Percentiles rank a stretch among this genome's conserved stretches.
Conservation (phyloP, 1,140 invertebrate species). For the Venturia canescens region DNA sequence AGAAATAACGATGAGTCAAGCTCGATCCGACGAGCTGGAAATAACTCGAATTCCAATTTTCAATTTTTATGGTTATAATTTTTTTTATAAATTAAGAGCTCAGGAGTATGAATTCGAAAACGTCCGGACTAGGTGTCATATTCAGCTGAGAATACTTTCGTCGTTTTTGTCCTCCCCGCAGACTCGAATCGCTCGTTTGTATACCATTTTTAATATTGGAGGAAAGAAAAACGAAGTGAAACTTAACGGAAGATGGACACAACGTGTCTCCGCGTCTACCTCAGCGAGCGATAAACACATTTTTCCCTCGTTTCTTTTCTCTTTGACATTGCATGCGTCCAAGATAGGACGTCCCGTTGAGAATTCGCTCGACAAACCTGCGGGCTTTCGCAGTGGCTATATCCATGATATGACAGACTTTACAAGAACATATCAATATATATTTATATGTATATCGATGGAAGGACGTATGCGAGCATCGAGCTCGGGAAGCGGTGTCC, state of each 20-base stretch:
- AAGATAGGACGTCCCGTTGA: neutral
- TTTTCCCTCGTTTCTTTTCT: neutral
- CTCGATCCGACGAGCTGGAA: too few species aligned
- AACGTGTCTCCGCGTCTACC: constrained; percentile 15
- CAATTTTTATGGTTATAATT: too few species aligned
- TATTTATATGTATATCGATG: neutral
- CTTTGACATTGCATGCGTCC: constrained; percentile 6
- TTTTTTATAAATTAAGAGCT: too few species aligned
- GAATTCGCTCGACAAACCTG: constrained; percentile 39
- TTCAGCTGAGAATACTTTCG: too few species aligned
- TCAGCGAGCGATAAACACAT: neutral
- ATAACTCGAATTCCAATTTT: neutral
- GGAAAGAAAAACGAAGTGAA: constrained; percentile 33
- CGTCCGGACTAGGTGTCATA: too few species aligned
- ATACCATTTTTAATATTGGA: neutral
- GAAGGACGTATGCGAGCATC: neutral
- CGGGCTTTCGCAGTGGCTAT: constrained; percentile 10
- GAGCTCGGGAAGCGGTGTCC: constrained; percentile 34
- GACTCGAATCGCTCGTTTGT: constrained; percentile 1
- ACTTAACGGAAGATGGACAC: constrained; percentile 33
- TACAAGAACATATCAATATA: neutral
- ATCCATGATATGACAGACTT: neutral
- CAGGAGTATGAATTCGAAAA: too few species aligned
- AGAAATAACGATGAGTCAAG: neutral
- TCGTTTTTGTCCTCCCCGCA: too few species aligned